A percentile compares a stretch with the other conserved stretches of the same genome.
phyloP scores from a whole-genome alignment of 2,113 vertebrate genomes.

The Ascaphus truei region DNA sequence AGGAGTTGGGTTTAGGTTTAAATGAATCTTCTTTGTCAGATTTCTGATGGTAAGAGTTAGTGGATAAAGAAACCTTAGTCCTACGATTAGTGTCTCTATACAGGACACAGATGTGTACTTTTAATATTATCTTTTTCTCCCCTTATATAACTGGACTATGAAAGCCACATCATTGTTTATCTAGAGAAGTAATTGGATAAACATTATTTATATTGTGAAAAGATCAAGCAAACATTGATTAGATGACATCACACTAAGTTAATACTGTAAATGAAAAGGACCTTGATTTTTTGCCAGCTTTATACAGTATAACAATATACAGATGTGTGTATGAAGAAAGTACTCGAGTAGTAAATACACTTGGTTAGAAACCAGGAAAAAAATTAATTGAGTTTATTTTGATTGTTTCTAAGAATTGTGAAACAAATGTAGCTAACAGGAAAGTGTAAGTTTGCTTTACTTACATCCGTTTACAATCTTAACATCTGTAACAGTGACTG shows the following conservation, averaged over 20 bases:
- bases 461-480: no score
- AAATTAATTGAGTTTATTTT: no score
- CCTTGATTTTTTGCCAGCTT: constrained; percentile 26
- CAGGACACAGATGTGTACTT: neutral
- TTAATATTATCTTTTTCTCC: constrained; percentile 7
- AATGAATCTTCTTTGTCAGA: no score
- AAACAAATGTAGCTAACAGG: constrained; percentile 8
- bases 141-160: neutral
- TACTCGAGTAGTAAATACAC: constrained; percentile 10
- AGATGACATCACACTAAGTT: constrained; percentile 26
- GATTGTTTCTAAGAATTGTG: constrained; percentile 17
- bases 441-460: no score
- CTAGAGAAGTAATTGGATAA: constrained; percentile 21
- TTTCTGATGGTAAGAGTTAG: no score
- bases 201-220: constrained; percentile 20
- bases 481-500: no score
- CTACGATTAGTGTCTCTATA: no score
- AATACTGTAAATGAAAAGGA: constrained; percentile 11
- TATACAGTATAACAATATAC: constrained; percentile 24
- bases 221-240: constrained; percentile 17
- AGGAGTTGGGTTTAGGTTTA: no score
- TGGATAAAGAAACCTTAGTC: no score
- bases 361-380: neutral
- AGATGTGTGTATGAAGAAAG: constrained; percentile 16
- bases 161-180: constrained; percentile 26